Percentiles rank a stretch among this genome's conserved stretches.
Evolutionary conservation across 2,888 invertebrate species (phyloP).

Genomic region (Diarsia brunnea): DNA sequence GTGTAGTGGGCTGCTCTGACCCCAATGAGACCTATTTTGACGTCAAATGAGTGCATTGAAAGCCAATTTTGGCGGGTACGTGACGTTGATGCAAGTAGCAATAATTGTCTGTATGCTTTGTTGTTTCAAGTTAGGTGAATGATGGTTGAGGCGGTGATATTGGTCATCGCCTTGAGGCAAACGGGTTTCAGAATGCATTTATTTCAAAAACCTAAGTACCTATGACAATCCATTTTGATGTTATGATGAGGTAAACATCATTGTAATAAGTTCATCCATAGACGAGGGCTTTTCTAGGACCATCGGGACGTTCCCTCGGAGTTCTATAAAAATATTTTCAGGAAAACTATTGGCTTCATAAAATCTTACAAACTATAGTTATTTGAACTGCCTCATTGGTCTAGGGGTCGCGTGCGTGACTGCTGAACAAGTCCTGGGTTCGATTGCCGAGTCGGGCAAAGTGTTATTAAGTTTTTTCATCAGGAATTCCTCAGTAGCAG

Average conservation of each 20-base stretch:
- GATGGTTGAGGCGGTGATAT: not conserved
- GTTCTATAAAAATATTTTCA: not conserved
- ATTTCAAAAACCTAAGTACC: too few relatives aligned
- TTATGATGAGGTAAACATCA: not conserved
- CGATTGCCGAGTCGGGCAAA: too few relatives aligned
- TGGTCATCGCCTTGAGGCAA: not conserved
- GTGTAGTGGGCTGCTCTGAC: conserved; percentile 56
- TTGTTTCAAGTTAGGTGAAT: not conserved
- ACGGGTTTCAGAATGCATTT: not conserved
- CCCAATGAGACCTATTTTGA: conserved; percentile 59
- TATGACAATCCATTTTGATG: not conserved
- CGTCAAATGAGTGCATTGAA: conserved; percentile 50
- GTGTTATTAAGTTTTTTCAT: too few relatives aligned
- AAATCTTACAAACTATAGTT: not conserved
- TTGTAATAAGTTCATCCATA: not conserved
- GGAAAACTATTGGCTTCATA: not conserved
- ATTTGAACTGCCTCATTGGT: too few relatives aligned
- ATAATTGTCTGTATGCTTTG: conserved; percentile 37
- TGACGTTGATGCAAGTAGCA: conserved; percentile 23
- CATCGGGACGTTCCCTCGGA: not conserved
- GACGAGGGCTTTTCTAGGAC: not conserved
- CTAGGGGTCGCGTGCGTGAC: too few relatives aligned
- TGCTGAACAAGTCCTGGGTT: too few relatives aligned
- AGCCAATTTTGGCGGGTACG: conserved; percentile 45
- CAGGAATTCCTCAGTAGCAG: too few relatives aligned